These are phyloP conservation scores for Troides aeacus DNA, from an alignment of 2,888 invertebrate genomes.

Conservation along the genomic window DNA sequence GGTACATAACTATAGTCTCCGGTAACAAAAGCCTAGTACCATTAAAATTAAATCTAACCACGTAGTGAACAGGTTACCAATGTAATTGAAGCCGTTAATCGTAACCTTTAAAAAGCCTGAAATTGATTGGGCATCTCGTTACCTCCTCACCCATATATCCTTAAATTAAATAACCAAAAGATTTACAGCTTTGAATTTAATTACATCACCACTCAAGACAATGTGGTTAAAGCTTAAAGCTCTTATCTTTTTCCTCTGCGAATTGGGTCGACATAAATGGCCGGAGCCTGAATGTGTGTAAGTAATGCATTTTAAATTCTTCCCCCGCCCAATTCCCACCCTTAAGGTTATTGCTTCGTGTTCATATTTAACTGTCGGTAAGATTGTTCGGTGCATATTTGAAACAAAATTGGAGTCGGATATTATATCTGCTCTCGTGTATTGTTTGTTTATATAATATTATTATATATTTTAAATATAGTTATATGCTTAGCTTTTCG, in stretches of 20 bases:
- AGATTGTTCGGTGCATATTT: constrained; percentile 29
- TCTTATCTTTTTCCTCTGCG: constrained; percentile 15
- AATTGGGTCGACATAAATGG: constrained; percentile 12
- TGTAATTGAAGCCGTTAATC: neutral
- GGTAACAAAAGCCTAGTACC: no score
- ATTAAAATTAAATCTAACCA: no score
- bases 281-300: constrained; percentile 3
- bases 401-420: constrained; percentile 13
- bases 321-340: constrained; percentile 1
- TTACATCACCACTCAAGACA: constrained; percentile 16
- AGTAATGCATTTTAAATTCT: constrained; percentile 17
- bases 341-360: constrained; percentile 22
- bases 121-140: neutral
- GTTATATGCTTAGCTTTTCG: no score
- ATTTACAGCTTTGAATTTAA: constrained; percentile 23
- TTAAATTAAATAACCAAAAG: constrained; percentile 24
- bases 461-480: neutral
- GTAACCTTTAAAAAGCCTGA: neutral
- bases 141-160: neutral
- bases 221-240: constrained; percentile 13
- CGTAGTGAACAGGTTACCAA: no score
- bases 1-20: no score
- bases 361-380: constrained; percentile 28
- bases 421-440: neutral
- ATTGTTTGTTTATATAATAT: neutral